These are phyloP conservation scores for Aphelenchoides fujianensis DNA, from an alignment of 1,140 invertebrate species.

Conservation along the genomic window DNA sequence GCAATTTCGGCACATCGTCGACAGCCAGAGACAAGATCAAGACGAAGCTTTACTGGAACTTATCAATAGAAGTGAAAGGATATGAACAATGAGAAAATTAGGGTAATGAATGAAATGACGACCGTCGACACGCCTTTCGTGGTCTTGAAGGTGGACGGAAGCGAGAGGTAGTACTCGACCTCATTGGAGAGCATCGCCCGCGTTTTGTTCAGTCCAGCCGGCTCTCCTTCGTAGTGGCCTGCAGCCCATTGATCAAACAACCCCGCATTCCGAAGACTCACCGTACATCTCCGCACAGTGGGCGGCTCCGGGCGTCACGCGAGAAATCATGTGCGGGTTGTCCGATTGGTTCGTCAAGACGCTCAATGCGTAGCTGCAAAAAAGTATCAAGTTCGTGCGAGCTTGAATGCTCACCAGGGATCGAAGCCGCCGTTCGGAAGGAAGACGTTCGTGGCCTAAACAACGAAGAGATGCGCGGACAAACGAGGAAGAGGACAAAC, in stretches of 20 bases:
- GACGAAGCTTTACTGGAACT: too few relatives aligned
- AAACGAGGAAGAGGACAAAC: background rate
- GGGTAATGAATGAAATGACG: too few relatives aligned
- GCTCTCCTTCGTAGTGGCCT: conserved; percentile 37
- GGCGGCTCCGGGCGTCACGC: conserved; percentile 13
- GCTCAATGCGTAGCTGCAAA: background rate
- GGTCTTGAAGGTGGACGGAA: background rate
- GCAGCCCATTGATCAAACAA: too few relatives aligned
- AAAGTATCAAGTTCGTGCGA: background rate
- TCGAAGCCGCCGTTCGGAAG: conserved; percentile 54
- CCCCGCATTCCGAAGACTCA: too few relatives aligned
- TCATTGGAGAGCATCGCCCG: background rate
- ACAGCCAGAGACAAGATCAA: too few relatives aligned
- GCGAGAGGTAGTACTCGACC: background rate
- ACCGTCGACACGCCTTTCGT: too few relatives aligned
- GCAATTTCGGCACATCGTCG: too few relatives aligned
- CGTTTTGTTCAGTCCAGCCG: background rate
- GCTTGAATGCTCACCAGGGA: conserved; percentile 43
- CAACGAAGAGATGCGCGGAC: conserved; percentile 15
- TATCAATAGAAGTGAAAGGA: too few relatives aligned
- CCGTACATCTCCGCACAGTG: conserved; percentile 59
- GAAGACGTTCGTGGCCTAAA: conserved; percentile 54
- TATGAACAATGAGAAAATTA: too few relatives aligned
- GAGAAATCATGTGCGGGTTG: background rate
- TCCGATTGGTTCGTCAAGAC: too few relatives aligned